Conservation (phyloP, 1,140 invertebrate genomes). For the Amphibalanus amphitrite region DNA sequence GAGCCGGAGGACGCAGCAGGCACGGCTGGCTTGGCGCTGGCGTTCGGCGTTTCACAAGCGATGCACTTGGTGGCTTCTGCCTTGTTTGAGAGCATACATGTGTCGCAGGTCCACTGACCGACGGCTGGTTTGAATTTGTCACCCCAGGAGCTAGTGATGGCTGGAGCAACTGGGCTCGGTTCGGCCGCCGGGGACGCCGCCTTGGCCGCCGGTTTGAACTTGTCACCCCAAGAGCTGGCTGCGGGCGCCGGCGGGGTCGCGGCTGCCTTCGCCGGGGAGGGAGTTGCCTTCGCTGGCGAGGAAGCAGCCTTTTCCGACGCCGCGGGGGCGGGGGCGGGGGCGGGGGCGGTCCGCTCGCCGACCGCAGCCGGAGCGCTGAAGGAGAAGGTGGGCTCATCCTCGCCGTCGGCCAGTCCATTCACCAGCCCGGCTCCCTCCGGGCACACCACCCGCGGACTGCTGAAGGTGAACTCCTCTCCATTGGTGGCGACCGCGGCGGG, state of each 20-base stretch:
- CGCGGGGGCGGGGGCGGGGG: constrained; percentile 6
- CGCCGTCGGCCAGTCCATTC: not conserved
- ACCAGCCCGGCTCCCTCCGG: not conserved
- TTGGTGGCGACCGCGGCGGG: not conserved
- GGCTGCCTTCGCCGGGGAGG: constrained; percentile 3
- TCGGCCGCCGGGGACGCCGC: constrained; percentile 5
- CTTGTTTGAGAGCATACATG: constrained; percentile 30
- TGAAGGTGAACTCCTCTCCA: not conserved
- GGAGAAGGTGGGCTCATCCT: constrained; percentile 11
- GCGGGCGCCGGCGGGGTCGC: constrained; percentile 4
- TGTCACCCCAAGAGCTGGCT: constrained; percentile 18
- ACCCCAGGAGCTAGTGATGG: constrained; percentile 6
- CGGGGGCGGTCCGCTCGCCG: constrained; percentile 5
- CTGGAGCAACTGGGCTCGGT: constrained; percentile 16
- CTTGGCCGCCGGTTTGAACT: constrained; percentile 39
- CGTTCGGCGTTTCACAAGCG: constrained; percentile 30
- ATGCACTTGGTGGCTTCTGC: constrained; percentile 28
- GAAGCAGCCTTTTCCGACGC: too few species aligned
- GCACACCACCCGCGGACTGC: not conserved
- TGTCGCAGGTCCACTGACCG: constrained; percentile 33
- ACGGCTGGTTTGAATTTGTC: constrained; percentile 21
- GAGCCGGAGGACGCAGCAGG: too few species aligned
- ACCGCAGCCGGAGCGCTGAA: constrained; percentile 13
- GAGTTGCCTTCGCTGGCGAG: constrained; percentile 6
- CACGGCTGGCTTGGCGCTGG: not conserved